phyloP scores from a whole-genome alignment of 2,888 invertebrate species.

The Drosophila lutescens region DNA sequence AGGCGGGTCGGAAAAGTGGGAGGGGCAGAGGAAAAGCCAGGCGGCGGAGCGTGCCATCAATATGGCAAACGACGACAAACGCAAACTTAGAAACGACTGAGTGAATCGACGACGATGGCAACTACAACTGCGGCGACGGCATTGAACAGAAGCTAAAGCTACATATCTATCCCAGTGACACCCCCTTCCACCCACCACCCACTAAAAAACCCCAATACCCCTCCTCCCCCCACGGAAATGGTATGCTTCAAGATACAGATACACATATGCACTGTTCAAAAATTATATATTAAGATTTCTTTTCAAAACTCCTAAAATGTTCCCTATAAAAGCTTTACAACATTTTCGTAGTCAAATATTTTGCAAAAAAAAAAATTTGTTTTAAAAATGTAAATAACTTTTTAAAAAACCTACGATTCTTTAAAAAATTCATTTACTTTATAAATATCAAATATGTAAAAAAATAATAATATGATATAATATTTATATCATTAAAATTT shows the following conservation, averaged over 20 bases:
- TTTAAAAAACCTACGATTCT: no score
- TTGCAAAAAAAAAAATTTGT: no score
- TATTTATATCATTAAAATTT: no score
- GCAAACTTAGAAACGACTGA: conserved; percentile 70
- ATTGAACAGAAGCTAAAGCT: conserved; percentile 63
- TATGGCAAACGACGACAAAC: conserved; percentile 71
- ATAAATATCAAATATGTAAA: no score
- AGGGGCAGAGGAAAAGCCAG: conserved; percentile 25
- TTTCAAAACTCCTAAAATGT: no score
- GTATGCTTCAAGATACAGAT: conserved; percentile 34
- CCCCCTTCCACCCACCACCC: background rate
- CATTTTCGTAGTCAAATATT: no score
- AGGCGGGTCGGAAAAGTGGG: conserved; percentile 7
- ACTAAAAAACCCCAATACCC: background rate
- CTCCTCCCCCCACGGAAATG: background rate
- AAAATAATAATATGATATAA: no score
- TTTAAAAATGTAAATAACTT: no score
- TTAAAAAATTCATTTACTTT: no score
- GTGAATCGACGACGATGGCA: conserved; percentile 50
- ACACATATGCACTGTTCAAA: conserved; percentile 17
- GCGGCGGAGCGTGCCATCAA: conserved; percentile 76
- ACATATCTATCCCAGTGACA: conserved; percentile 9
- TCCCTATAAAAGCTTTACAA: no score
- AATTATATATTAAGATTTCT: no score
- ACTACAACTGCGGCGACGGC: conserved; percentile 40